phyloP scores from a whole-genome alignment of 2,888 invertebrate species.

The Monochamus alternatus region DNA sequence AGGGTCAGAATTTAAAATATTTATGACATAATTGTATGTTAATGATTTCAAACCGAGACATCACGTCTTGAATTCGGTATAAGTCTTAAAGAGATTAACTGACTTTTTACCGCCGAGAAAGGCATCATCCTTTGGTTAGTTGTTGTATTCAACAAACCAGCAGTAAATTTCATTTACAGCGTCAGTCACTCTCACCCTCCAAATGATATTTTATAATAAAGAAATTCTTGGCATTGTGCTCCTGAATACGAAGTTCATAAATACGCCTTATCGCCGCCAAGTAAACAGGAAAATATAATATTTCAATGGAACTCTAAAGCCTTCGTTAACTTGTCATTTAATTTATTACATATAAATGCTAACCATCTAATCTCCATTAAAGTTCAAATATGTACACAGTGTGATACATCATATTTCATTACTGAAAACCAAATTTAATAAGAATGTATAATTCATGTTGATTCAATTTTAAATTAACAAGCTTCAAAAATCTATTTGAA shows the following conservation, averaged over 20 bases:
- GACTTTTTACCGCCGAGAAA: constrained; percentile 10
- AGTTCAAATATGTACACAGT: no score
- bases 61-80: constrained; percentile 5
- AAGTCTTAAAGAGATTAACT: not conserved
- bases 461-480: no score
- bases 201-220: constrained; percentile 13
- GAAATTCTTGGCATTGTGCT: constrained; percentile 9
- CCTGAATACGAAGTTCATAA: constrained; percentile 11
- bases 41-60: constrained; percentile 3
- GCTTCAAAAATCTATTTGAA: no score
- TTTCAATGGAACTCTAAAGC: not conserved
- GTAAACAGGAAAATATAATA: constrained; percentile 1
- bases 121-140: constrained; percentile 9
- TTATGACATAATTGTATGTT: constrained; percentile 10
- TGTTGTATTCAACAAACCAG: constrained; percentile 12
- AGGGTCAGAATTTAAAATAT: constrained; percentile 6
- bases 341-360: not conserved
- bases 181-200: constrained; percentile 6
- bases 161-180: constrained; percentile 9
- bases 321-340: constrained; percentile 1
- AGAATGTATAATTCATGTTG: no score
- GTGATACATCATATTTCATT: no score
- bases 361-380: not conserved
- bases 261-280: not conserved
- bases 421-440: no score